A percentile compares a stretch with the other conserved stretches of the same genome.
phyloP scores from a whole-genome alignment of 2,888 invertebrate species.

The Lymantria monacha region DNA sequence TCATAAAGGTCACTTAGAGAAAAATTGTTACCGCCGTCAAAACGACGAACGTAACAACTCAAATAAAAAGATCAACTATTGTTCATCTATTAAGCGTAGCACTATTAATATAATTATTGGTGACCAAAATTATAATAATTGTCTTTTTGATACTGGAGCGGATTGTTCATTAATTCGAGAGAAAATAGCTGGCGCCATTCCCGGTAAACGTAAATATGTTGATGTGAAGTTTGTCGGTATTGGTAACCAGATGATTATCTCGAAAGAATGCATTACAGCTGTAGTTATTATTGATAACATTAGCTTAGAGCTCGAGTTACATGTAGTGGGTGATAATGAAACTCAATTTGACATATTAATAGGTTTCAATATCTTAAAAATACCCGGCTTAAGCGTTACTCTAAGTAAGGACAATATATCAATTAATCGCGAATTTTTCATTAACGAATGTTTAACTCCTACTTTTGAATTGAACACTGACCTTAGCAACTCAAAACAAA shows the following conservation, averaged over 20 bases:
- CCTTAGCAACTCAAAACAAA: background rate
- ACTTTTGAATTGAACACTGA: background rate
- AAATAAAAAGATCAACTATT: background rate
- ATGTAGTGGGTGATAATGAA: too few species aligned
- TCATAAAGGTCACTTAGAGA: background rate
- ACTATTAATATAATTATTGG: background rate
- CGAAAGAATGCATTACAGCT: background rate
- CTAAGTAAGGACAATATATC: too few species aligned
- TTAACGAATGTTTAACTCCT: too few species aligned
- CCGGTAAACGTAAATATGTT: background rate
- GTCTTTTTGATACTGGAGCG: constrained; percentile 23
- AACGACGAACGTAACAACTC: background rate
- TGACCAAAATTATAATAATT: background rate
- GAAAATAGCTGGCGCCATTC: background rate
- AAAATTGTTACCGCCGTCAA: constrained; percentile 2
- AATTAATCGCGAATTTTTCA: too few species aligned
- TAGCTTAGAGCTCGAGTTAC: too few species aligned
- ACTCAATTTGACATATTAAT: too few species aligned
- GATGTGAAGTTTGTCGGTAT: background rate
- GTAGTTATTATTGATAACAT: too few species aligned
- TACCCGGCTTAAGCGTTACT: too few species aligned
- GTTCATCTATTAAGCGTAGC: background rate
- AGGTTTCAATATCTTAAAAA: too few species aligned
- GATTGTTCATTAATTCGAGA: constrained; percentile 27
- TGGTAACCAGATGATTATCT: background rate